These are phyloP conservation scores for Propithecus deckenii DNA, from an alignment of 2,797 vertebrate species.

Conservation along the genomic window DNA sequence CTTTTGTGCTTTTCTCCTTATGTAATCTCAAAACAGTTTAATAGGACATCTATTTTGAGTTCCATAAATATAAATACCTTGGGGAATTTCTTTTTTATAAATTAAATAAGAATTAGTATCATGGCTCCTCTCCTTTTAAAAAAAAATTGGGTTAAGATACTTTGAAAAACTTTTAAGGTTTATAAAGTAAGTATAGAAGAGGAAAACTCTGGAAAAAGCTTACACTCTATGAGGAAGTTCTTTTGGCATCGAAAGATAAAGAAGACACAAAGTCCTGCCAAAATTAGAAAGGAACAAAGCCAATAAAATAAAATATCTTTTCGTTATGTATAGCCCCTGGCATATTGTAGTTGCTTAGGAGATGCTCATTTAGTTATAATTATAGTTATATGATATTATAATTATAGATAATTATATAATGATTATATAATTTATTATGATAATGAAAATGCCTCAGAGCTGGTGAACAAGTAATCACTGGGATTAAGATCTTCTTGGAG, in stretches of 20 bases:
- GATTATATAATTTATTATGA: constrained; percentile 76
- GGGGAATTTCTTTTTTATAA: neutral
- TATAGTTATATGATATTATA: constrained; percentile 72
- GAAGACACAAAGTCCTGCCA: neutral
- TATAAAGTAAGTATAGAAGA: neutral
- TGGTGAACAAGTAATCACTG: constrained; percentile 60
- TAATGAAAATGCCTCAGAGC: constrained; percentile 73
- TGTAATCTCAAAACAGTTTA: constrained; percentile 31
- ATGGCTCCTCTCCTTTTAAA: neutral
- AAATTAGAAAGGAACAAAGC: constrained; percentile 53
- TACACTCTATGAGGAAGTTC: neutral
- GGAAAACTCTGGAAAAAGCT: neutral
- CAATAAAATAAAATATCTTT: constrained; percentile 63
- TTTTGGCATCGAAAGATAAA: constrained; percentile 22
- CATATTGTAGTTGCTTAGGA: constrained; percentile 67
- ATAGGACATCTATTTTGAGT: constrained; percentile 42
- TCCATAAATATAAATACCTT: constrained; percentile 56
- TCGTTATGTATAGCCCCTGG: constrained; percentile 33
- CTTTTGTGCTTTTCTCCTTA: neutral
- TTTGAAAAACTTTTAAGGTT: neutral
- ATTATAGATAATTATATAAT: constrained; percentile 75
- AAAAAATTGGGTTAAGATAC: neutral
- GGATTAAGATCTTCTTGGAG: constrained; percentile 55
- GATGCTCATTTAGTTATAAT: constrained; percentile 73
- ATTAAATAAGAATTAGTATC: constrained; percentile 45